Percentiles rank a stretch among this genome's conserved stretches.
Evolutionary conservation across 2,113 vertebrate species (phyloP).

Genomic region (Leucopsar rothschildi): DNA sequence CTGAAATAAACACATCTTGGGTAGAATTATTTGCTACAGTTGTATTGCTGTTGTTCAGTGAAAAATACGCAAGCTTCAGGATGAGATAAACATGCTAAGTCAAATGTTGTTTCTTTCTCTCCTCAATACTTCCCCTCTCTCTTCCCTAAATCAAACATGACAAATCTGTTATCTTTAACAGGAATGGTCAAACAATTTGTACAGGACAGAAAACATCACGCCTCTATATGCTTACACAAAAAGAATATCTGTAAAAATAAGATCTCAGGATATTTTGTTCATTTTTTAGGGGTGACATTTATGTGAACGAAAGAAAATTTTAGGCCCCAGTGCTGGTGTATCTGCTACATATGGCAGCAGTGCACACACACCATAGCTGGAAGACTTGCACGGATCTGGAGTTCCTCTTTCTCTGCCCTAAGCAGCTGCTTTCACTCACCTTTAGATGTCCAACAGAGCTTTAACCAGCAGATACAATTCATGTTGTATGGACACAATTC

Average conservation of each 20-base stretch:
- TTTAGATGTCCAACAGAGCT: neutral
- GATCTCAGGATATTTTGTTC: neutral
- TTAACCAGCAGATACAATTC: neutral
- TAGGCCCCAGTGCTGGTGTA: neutral
- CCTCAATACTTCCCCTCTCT: neutral
- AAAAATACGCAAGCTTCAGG: neutral
- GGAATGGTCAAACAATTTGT: neutral
- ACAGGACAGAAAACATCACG: neutral
- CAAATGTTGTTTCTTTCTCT: neutral
- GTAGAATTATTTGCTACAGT: neutral
- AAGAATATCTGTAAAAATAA: neutral
- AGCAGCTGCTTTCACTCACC: neutral
- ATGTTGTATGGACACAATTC: neutral
- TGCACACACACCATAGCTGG: neutral
- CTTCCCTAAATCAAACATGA: neutral
- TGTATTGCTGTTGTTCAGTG: neutral
- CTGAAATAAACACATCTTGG: neutral
- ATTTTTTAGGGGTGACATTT: neutral
- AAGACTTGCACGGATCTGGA: neutral
- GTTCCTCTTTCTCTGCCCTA: neutral
- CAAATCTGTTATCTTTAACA: neutral
- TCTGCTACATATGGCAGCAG: neutral
- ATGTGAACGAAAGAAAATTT: neutral
- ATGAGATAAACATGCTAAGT: neutral
- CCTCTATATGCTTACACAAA: neutral